Evolutionary conservation across 2,797 vertebrate genomes (phyloP).

Genomic region (Aulostomus chinensis): DNA sequence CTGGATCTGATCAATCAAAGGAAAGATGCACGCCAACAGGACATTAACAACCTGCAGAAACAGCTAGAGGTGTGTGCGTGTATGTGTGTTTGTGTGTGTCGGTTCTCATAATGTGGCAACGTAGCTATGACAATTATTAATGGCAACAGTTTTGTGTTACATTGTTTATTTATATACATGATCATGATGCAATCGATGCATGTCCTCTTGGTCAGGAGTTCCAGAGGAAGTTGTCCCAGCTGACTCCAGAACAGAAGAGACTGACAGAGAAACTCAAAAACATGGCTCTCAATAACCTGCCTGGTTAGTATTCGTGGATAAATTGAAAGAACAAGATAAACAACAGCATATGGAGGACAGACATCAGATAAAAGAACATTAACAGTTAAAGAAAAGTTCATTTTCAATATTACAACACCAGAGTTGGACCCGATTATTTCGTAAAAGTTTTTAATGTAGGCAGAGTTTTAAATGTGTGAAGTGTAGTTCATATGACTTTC

Average conservation of each 20-base stretch:
- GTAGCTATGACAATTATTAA: background rate
- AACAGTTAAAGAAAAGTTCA: background rate
- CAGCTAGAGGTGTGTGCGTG: conserved; percentile 83
- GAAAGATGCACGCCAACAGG: conserved; percentile 85
- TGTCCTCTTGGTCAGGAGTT: conserved; percentile 82
- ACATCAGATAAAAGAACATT: background rate
- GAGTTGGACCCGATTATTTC: too few relatives aligned
- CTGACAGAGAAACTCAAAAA: conserved; percentile 89
- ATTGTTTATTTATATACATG: too few relatives aligned
- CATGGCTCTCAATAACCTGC: conserved; percentile 76
- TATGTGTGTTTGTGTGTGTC: conserved; percentile 28
- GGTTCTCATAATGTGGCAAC: background rate
- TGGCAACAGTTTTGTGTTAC: background rate
- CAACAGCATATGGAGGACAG: background rate
- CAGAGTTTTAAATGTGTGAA: too few relatives aligned
- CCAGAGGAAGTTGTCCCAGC: conserved; percentile 87
- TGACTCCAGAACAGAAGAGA: conserved; percentile 90
- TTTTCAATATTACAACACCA: too few relatives aligned
- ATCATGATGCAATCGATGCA: background rate
- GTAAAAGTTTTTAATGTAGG: too few relatives aligned
- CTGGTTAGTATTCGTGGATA: conserved; percentile 75
- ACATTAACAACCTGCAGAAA: conserved; percentile 87
- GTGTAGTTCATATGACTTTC: too few relatives aligned
- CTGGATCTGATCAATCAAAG: conserved; percentile 87
- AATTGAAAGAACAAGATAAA: background rate